phyloP scores from a whole-genome alignment of 2,888 invertebrate genomes.

The Brenthis hecate region DNA sequence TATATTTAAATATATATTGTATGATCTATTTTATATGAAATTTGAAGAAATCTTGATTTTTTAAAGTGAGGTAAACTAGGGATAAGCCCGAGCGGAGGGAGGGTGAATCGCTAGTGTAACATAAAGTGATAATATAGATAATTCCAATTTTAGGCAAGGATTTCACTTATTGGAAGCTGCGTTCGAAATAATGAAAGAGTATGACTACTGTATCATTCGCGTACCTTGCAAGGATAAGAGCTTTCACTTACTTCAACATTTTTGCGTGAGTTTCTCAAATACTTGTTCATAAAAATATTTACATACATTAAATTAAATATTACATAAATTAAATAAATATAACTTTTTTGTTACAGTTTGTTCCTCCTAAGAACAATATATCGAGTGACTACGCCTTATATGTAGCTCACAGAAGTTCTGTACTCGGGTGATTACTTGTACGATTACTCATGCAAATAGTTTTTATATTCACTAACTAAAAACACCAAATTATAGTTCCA shows the following conservation, averaged over 20 bases:
- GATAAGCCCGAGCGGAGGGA: too few relatives aligned
- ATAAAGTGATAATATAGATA: not conserved
- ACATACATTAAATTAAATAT: too few relatives aligned
- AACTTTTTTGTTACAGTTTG: constrained; percentile 54
- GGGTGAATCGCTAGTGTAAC: not conserved
- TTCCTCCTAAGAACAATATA: constrained; percentile 55
- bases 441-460: not conserved
- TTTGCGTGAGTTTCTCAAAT: constrained; percentile 60
- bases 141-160: constrained; percentile 56
- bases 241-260: constrained; percentile 77
- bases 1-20: not conserved
- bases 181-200: constrained; percentile 85
- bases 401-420: constrained; percentile 64
- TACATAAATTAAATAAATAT: not conserved
- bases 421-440: constrained; percentile 52
- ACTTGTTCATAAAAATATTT: not conserved
- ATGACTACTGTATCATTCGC: constrained; percentile 84
- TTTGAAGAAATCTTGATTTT: not conserved
- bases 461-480: not conserved
- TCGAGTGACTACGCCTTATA: constrained; percentile 57
- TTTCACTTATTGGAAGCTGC: constrained; percentile 84
- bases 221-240: constrained; percentile 73
- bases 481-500: not conserved
- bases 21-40: constrained; percentile 4
- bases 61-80: too few relatives aligned